phyloP scores from a whole-genome alignment of 2,888 invertebrate species.

The Melanophora roralis region DNA sequence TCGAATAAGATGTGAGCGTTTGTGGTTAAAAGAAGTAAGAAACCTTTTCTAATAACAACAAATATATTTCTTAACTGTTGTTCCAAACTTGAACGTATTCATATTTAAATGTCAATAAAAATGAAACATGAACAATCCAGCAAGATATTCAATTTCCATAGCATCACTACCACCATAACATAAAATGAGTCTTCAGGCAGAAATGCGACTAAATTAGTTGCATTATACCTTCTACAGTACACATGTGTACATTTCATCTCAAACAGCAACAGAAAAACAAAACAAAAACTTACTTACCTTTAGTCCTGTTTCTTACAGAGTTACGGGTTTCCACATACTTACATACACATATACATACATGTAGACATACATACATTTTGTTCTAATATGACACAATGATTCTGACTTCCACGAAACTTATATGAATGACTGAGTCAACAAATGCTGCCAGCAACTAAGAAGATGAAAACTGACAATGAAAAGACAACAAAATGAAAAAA shows the following conservation, averaged over 20 bases:
- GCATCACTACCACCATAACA: conserved; percentile 35
- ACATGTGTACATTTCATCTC: neutral
- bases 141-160: conserved; percentile 59
- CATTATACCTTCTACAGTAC: conserved; percentile 36
- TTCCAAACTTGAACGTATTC: neutral
- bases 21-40: conserved; percentile 44
- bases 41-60: conserved; percentile 34
- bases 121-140: conserved; percentile 23
- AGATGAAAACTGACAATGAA: conserved; percentile 8
- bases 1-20: neutral
- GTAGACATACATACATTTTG: neutral
- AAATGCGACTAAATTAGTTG: conserved; percentile 63
- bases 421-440: neutral
- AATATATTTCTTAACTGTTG: conserved; percentile 3
- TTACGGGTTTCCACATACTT: no score
- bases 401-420: conserved; percentile 54
- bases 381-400: conserved; percentile 51
- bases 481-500: neutral
- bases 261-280: neutral
- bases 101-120: neutral
- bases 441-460: conserved; percentile 26
- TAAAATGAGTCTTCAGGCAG: conserved; percentile 59
- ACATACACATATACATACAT: no score
- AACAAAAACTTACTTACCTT: conserved; percentile 30
- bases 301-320: conserved; percentile 50